Evolutionary conservation across 1,140 invertebrate genomes (phyloP).

Genomic region (Linepithema humile): DNA sequence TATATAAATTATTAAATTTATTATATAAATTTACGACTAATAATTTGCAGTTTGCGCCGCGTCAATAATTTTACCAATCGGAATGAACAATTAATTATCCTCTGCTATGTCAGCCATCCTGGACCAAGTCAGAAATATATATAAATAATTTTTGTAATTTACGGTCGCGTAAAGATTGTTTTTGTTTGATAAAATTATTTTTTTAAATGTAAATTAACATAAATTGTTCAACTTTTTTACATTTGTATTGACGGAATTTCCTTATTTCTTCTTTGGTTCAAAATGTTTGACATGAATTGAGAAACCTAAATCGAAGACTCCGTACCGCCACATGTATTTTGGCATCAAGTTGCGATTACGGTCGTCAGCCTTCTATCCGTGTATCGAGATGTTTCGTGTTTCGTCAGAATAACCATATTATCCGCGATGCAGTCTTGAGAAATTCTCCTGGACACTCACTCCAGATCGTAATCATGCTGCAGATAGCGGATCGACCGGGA

Average conservation of each 20-base stretch:
- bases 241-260: neutral
- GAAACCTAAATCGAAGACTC: slow-evolving; percentile 1
- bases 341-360: slow-evolving; percentile 13
- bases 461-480: slow-evolving; percentile 67
- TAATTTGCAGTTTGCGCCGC: neutral
- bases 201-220: neutral
- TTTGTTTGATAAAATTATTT: neutral
- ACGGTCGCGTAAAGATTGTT: neutral
- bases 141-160: neutral
- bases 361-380: neutral
- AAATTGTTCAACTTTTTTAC: slow-evolving; percentile 2
- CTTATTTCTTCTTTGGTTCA: neutral
- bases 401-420: slow-evolving; percentile 5
- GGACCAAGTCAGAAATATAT: neutral
- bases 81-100: neutral
- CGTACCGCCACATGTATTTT: neutral
- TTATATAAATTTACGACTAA: slow-evolving; percentile 5
- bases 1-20: slow-evolving; percentile 9
- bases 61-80: neutral
- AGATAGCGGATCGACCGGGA: slow-evolving; percentile 67
- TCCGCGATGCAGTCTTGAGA: slow-evolving; percentile 64
- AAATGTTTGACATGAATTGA: slow-evolving; percentile 5
- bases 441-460: slow-evolving; percentile 62
- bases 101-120: neutral
- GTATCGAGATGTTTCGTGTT: slow-evolving; percentile 2